Base-by-base conservation (phyloP, 2,888 invertebrate species). In the Meteorus colon region DNA sequence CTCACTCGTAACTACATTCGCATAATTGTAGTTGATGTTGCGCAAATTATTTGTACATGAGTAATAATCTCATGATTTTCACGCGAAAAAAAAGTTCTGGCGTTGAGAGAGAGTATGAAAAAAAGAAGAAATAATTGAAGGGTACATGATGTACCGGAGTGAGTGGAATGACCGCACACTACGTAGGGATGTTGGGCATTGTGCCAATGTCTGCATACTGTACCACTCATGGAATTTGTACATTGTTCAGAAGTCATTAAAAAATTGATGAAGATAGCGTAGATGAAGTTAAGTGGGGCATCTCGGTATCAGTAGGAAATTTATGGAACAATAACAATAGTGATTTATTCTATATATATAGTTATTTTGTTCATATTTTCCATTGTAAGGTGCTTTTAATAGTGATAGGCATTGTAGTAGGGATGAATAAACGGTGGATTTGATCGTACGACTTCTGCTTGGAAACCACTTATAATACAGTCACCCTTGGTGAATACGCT, bases 191-290 rank as follows among this genome's bases (percentile, higher is more conserved):
- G 63, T 55, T 63, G 59, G 67, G 75, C 72, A 65, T 75, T 16
- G 29, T 75, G 72, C 75, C 72, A 73, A 69, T 59, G 29, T 69
- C 68, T 45, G 63, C 74, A 74, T 48, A 41, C 27, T 41, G 48
- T 45, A 60, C 31, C 69, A 72, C 78, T 73, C 65, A 72, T 76
- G 62, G 19, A 62, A 55, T 72, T 31, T 62, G 45, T 37, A 69
- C 62, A 71, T 31, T 60, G 67, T 63, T 55, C 37, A 75, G 41
- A 76, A 73, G 24, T 55, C 75, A 76, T 78, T 76, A 78, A 77
- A 80, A 78, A 80, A 70, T 77, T 74, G 65, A 73, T 31, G 62
- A 62, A 72, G 79, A 79, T 79, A 78, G 76, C 68, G 70, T 14
- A 29, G 27, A 71, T 27, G 45, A 69, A 51, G 41, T 10, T 48